Base-by-base conservation (phyloP, 2,888 invertebrate genomes). In the Linyphia triangularis region DNA sequence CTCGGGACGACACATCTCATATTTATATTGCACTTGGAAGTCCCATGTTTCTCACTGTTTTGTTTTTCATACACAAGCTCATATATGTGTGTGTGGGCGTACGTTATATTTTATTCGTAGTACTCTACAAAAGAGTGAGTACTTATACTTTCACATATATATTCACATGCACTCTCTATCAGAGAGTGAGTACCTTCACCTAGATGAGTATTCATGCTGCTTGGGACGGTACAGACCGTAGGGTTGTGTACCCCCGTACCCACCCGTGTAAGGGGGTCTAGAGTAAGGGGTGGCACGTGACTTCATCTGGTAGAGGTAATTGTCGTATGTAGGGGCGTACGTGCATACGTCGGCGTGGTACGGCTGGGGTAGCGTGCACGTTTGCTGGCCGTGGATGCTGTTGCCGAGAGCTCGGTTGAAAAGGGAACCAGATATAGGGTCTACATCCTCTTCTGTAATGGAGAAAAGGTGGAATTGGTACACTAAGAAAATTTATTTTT, bases 291-390 rank as follows among this genome's bases (percentile, higher is more conserved):
- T 40, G 7, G 79, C 33, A 6, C 83, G 67, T 30, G 85, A 51
- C 40, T 89, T 89, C 78, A 89, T 83, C 37, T 69, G 89, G 30
- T 89, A 89, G 5, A 89, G 72, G 65, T 89, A 89, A 67, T 82
- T 89, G 86, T 89, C 89, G 37, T 89, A 89, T 7, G 83, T 72
- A 4, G 85, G 89, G 7, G 85, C 83, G 51, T 89, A 89, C 1
- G 73, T 78, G 72, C 89, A 86, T 7, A 86, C 72, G 37, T 89
- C 89, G 2, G 51, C 69, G 19, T 79, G 78, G 51, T 86, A 89
- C 0, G 89, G 86, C 30, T 89, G 89, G 3, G 67, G 40, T 7
- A 89, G 61, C 5, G 85, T 37, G 26, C 82, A 89, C 22, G 81
- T 7, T 9, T 78, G 83, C 19, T 83, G 86, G 3, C 13, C 40